phyloP scores from a whole-genome alignment of 1,140 invertebrate species.

The Hyles vespertilio region DNA sequence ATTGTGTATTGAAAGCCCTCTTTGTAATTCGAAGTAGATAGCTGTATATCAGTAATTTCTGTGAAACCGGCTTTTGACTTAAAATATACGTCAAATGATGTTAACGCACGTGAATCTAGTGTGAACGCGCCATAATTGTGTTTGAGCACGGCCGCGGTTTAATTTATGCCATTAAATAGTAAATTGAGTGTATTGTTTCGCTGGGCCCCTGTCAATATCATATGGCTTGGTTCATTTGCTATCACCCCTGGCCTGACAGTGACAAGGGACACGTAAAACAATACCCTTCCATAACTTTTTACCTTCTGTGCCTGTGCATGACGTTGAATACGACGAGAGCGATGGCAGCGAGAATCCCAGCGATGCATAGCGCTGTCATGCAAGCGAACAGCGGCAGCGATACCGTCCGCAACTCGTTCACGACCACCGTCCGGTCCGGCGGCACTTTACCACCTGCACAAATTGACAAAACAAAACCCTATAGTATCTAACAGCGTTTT shows the following conservation, averaged over 20 bases:
- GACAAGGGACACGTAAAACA: constrained; percentile 11
- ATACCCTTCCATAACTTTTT: constrained; percentile 28
- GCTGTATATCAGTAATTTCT: too few species aligned
- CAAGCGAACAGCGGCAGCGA: constrained; percentile 92
- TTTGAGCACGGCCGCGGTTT: neutral
- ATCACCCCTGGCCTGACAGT: constrained; percentile 12
- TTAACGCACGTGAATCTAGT: too few species aligned
- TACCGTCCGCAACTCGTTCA: constrained; percentile 87
- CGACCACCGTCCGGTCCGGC: constrained; percentile 94
- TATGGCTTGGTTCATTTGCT: neutral
- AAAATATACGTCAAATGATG: too few species aligned
- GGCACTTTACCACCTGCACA: constrained; percentile 86
- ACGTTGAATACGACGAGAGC: constrained; percentile 93
- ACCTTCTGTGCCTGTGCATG: constrained; percentile 92
- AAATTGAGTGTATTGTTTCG: constrained; percentile 13
- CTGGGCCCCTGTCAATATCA: constrained; percentile 18
- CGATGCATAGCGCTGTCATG: constrained; percentile 91
- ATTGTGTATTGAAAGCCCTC: too few species aligned
- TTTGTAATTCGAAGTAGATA: too few species aligned
- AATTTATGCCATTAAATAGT: neutral
- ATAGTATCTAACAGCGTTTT: too few species aligned
- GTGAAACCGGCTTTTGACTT: too few species aligned
- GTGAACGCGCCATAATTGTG: too few species aligned
- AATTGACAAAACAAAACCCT: constrained; percentile 5
- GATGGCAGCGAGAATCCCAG: constrained; percentile 90